phyloP scores from a whole-genome alignment of 1,140 invertebrate species.

The Artemia franciscana region DNA sequence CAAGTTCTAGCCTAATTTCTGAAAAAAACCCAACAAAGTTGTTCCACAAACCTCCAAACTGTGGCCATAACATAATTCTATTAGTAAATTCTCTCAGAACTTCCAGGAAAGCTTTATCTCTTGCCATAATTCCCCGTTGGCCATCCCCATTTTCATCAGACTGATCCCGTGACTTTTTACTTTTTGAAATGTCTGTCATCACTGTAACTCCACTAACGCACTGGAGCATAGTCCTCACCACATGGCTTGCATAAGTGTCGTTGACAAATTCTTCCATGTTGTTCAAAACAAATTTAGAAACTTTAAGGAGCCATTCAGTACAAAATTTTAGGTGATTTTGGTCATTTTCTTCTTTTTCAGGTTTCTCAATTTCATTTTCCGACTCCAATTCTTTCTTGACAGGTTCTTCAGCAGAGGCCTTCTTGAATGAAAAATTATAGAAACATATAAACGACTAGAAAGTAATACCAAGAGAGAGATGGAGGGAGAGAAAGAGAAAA shows the following conservation, averaged over 20 bases:
- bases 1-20: too few relatives aligned
- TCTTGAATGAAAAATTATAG: too few relatives aligned
- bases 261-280: slow-evolving; percentile 62
- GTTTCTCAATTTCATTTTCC: too few relatives aligned
- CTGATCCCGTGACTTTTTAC: slow-evolving; percentile 9
- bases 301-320: slow-evolving; percentile 26
- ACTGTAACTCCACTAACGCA: slow-evolving; percentile 31
- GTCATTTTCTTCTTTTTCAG: not conserved
- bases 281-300: slow-evolving; percentile 48
- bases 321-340: slow-evolving; percentile 8
- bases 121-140: slow-evolving; percentile 4
- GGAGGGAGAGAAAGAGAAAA: too few relatives aligned
- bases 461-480: too few relatives aligned
- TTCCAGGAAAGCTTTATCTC: slow-evolving; percentile 28
- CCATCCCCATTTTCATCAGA: slow-evolving; percentile 6
- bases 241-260: slow-evolving; percentile 52
- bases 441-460: too few relatives aligned
- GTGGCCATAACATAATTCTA: slow-evolving; percentile 39
- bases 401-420: too few relatives aligned
- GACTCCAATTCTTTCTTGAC: too few relatives aligned
- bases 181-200: slow-evolving; percentile 14
- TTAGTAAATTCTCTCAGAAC: slow-evolving; percentile 35
- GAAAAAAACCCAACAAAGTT: too few relatives aligned
- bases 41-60: slow-evolving; percentile 33
- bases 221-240: slow-evolving; percentile 41